Conservation (phyloP, 2,888 invertebrate species). For the Anorthoa munda region DNA sequence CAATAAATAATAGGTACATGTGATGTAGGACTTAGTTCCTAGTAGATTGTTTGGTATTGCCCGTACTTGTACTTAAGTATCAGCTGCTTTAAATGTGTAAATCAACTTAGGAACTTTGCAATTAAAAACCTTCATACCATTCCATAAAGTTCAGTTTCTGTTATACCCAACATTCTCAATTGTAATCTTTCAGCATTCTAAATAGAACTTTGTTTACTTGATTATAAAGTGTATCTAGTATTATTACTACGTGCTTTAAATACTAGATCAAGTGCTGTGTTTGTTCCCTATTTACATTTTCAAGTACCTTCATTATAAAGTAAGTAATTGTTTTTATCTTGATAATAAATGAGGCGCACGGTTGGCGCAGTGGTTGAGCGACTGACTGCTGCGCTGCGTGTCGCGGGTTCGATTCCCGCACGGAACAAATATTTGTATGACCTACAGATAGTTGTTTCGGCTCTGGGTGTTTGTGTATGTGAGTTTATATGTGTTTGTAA, state of each 20-base stretch:
- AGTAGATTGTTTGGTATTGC: slow-evolving; percentile 4
- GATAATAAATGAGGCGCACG: background rate
- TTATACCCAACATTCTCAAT: background rate
- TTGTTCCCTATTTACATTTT: slow-evolving; percentile 27
- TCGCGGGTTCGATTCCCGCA: no score
- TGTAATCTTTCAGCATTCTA: background rate
- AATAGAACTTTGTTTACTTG: background rate
- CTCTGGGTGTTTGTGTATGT: no score
- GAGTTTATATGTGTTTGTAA: no score
- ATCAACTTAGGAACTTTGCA: no score
- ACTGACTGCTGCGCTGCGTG: no score
- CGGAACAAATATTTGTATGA: no score
- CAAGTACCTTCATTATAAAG: slow-evolving; percentile 1
- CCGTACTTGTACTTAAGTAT: slow-evolving; percentile 13
- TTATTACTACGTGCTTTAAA: background rate
- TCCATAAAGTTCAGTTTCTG: background rate
- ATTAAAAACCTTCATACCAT: background rate
- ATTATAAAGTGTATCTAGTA: background rate
- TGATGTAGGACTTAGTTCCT: background rate
- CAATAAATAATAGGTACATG: background rate
- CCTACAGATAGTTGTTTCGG: no score
- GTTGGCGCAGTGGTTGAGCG: no score
- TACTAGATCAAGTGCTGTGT: slow-evolving; percentile 19
- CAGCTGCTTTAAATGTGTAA: background rate
- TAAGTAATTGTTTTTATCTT: slow-evolving; percentile 6